Base-by-base conservation (phyloP, 2,888 invertebrate species). In the Palloptera scutellata region DNA sequence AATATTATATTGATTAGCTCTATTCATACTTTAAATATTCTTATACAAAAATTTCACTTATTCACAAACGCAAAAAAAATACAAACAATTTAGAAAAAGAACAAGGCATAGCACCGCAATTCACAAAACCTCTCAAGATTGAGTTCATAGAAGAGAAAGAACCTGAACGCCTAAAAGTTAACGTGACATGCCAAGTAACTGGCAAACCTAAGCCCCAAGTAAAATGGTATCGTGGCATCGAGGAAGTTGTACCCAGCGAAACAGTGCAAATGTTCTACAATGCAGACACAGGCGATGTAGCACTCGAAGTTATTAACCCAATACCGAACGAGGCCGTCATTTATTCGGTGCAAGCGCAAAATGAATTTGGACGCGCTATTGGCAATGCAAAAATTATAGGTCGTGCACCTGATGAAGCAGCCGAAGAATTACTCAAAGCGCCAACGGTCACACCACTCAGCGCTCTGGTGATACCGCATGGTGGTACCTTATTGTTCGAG, bases 361-460 rank as follows among this genome's bases (percentile, higher is more conserved):
- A 94, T 82, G 87, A 89, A 78, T 91, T 89, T 77, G 94, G 93
- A 8, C 87, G 88, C 70, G 92, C 92, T 1, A 88, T 91, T 79
- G 92, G 91, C 77, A 88, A 91, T 77, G 91, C 92, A 9, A 92
- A 92, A 82, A 87, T 93, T 43, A 85, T 91, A 52, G 87, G 88
- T 87, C 77, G 86, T 81, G 76, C 83, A 78, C 30, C 30, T 6
- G 69, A 86, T 84, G 70, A 83, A 64, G 74, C 68, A 9, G 73
- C 74, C n/a, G 74, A 74, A 45, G 86, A 84, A 71, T 68, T 88
- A 1, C 83, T 90, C 60, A 86, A 88, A 74, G 91, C 92, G 43
- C 93, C 93, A 55, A 90, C 89, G 77, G 93, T 96, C 76, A 89
- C 91, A 80, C 93, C 95, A 66, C 86, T 96, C 66, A 89, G 91